Conservation (phyloP, 2,888 invertebrate genomes). For the Allophyes oxyacanthae region DNA sequence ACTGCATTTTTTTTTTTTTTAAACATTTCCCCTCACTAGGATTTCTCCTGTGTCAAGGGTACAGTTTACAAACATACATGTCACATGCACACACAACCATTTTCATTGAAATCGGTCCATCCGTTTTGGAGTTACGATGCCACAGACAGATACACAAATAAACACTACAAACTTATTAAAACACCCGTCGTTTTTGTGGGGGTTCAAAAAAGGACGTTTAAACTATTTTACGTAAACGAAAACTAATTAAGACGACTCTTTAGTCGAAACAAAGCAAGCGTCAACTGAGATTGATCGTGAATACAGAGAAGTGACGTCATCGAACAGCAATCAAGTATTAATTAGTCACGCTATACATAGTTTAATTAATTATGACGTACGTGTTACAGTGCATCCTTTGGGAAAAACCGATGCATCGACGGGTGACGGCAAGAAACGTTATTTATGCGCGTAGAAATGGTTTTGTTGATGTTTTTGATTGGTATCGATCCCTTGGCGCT, state of each 20-base stretch:
- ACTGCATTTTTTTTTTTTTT: too few relatives aligned
- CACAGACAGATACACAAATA: too few relatives aligned
- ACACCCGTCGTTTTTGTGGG: too few relatives aligned
- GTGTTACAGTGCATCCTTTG: conserved; percentile 1
- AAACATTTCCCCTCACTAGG: too few relatives aligned
- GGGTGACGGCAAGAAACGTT: conserved; percentile 18
- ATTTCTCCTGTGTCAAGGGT: too few relatives aligned
- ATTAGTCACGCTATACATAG: conserved; percentile 15
- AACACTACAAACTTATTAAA: too few relatives aligned
- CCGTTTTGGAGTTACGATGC: too few relatives aligned
- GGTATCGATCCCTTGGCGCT: too few relatives aligned
- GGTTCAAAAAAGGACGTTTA: too few relatives aligned
- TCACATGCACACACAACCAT: too few relatives aligned
- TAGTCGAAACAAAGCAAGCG: conserved; percentile 4
- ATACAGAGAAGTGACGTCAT: conserved; percentile 8
- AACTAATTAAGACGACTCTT: conserved; percentile 11
- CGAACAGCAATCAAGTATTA: conserved; percentile 14
- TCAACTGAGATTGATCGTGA: conserved; percentile 8
- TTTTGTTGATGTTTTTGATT: background rate
- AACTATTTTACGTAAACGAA: conserved; percentile 7
- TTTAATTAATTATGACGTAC: conserved; percentile 23
- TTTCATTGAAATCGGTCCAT: too few relatives aligned
- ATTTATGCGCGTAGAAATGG: conserved; percentile 14
- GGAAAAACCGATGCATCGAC: conserved; percentile 7
- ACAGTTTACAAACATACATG: too few relatives aligned